Evolutionary conservation across 2,113 vertebrate genomes (phyloP).

Genomic region (Clupea harengus): DNA sequence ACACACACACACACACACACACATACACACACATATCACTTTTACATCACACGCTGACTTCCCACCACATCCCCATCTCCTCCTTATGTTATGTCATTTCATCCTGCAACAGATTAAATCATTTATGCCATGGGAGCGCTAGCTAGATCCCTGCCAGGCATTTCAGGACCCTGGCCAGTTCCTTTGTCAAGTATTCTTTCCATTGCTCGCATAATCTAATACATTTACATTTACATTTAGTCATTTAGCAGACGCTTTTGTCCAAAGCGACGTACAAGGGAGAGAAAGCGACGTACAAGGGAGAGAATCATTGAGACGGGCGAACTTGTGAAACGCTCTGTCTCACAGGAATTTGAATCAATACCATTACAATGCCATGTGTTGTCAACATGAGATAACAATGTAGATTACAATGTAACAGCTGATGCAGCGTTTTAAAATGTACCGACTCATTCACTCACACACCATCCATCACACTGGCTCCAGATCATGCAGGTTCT

Average conservation of each 20-base stretch:
- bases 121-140: not conserved
- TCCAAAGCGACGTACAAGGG: no score
- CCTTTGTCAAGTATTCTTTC: not conserved
- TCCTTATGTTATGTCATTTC: not conserved
- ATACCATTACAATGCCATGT: no score
- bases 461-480: no score
- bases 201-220: not conserved
- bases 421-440: no score
- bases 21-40: not conserved
- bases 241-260: no score
- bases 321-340: not conserved
- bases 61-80: not conserved
- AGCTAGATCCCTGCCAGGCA: not conserved
- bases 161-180: not conserved
- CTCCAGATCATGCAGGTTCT: no score
- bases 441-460: no score
- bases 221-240: no score
- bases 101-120: not conserved
- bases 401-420: no score
- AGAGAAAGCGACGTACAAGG: no score
- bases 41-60: not conserved
- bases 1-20: not conserved
- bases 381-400: no score
- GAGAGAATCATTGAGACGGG: not conserved
- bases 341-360: no score